phyloP scores from a whole-genome alignment of 2,888 invertebrate species.

The Arge pagana region DNA sequence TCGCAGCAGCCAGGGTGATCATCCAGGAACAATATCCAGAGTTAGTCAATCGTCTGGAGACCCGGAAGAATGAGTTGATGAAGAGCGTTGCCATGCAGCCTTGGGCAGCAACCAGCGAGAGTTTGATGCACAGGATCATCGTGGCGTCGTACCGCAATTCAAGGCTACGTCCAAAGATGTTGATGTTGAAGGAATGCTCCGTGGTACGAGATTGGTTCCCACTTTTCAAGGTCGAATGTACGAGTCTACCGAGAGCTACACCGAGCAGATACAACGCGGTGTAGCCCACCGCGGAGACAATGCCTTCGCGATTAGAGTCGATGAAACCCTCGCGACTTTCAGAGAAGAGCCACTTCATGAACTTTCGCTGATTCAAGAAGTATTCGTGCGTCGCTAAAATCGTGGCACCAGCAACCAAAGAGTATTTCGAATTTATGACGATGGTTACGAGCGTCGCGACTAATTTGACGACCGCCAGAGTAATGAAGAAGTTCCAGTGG shows the following conservation, averaged over 20 bases:
- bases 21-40: constrained; percentile 80
- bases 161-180: constrained; percentile 28
- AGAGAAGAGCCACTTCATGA: constrained; percentile 75
- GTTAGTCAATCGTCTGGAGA: constrained; percentile 84
- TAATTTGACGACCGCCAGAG: constrained; percentile 82
- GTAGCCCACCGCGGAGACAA: constrained; percentile 85
- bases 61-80: constrained; percentile 61
- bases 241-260: constrained; percentile 65
- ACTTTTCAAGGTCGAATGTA: constrained; percentile 51
- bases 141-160: constrained; percentile 42
- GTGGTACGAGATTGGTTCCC: not conserved
- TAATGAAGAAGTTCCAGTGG: constrained; percentile 99
- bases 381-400: constrained; percentile 70
- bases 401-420: constrained; percentile 63
- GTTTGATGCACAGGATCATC: constrained; percentile 47
- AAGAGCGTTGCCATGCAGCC: constrained; percentile 59
- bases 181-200: constrained; percentile 31
- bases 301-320: constrained; percentile 89
- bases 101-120: constrained; percentile 43
- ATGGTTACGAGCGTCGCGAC: constrained; percentile 68
- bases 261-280: constrained; percentile 80
- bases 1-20: constrained; percentile 66
- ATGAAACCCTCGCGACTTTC: constrained; percentile 64
- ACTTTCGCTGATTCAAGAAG: constrained; percentile 63
- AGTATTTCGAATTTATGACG: constrained; percentile 60